Conservation (phyloP, 2,113 vertebrate genomes). For the Acinonyx jubatus region DNA sequence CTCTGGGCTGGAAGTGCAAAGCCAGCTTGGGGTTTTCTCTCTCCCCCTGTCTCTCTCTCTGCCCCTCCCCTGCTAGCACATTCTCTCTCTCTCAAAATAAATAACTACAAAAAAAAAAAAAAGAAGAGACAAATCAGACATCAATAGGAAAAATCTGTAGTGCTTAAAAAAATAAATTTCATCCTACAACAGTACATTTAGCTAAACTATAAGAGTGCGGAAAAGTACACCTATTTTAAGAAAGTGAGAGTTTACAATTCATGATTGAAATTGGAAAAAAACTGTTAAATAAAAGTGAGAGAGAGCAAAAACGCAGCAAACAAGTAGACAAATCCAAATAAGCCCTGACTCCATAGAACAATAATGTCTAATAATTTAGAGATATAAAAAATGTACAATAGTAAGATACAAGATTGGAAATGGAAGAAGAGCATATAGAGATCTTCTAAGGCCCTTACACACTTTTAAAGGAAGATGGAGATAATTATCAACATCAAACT, state of each 20-base stretch:
- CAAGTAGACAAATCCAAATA: neutral
- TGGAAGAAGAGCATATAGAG: neutral
- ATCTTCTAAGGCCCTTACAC: neutral
- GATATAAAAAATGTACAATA: neutral
- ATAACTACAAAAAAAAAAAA: neutral
- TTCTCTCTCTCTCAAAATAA: too few species aligned
- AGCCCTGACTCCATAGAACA: neutral
- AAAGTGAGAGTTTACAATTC: neutral
- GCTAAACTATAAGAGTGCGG: neutral
- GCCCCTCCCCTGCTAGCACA: too few species aligned
- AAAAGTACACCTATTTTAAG: neutral
- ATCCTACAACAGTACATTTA: neutral
- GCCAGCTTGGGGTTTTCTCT: too few species aligned
- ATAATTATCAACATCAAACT: neutral
- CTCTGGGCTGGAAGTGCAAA: too few species aligned
- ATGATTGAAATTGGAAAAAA: neutral
- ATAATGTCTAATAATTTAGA: neutral
- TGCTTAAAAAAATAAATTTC: conserved; percentile 18
- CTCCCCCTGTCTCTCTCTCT: too few species aligned
- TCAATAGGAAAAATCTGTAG: neutral
- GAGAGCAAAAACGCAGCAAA: neutral
- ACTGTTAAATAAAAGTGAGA: neutral
- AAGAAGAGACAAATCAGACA: neutral
- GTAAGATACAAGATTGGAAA: neutral
- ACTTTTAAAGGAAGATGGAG: neutral